Conservation (phyloP, 2,888 invertebrate species). For the Atrina japonica region DNA sequence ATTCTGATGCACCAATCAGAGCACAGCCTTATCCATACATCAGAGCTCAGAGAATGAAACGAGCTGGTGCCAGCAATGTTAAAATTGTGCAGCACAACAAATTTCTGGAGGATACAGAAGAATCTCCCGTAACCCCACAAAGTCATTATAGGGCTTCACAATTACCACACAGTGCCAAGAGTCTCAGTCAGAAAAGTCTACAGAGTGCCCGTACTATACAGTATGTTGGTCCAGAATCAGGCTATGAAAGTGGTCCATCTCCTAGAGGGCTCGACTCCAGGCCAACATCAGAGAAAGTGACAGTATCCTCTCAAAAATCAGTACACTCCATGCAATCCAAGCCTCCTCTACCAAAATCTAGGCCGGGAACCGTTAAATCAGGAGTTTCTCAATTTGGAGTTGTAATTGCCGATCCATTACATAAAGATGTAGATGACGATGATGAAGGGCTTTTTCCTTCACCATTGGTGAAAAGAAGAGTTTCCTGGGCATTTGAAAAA, state of each 20-base stretch:
- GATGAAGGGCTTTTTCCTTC: conserved; percentile 47
- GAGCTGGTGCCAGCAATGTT: conserved; percentile 76
- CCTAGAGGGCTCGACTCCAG: conserved; percentile 34
- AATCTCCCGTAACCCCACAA: conserved; percentile 53
- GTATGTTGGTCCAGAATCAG: conserved; percentile 44
- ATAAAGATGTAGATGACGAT: conserved; percentile 57
- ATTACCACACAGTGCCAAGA: conserved; percentile 76
- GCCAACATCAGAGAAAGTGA: conserved; percentile 29
- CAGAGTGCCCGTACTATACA: conserved; percentile 71
- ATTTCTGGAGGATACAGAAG: not conserved
- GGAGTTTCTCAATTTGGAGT: conserved; percentile 60
- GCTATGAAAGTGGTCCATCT: conserved; percentile 40
- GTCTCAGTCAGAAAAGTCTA: conserved; percentile 70
- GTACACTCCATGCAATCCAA: conserved; percentile 48
- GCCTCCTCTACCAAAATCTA: conserved; percentile 60
- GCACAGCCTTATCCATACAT: conserved; percentile 77
- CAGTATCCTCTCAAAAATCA: conserved; percentile 43
- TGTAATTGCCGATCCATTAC: conserved; percentile 60
- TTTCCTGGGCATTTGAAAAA: conserved; percentile 79
- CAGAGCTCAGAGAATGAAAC: conserved; percentile 77
- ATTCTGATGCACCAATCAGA: conserved; percentile 76
- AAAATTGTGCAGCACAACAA: conserved; percentile 62
- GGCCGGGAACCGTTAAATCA: conserved; percentile 60
- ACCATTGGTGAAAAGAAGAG: conserved; percentile 62
- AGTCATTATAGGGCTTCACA: conserved; percentile 61